Conservation (phyloP, 2,113 vertebrate genomes). For the Gymnobelideus leadbeateri region DNA sequence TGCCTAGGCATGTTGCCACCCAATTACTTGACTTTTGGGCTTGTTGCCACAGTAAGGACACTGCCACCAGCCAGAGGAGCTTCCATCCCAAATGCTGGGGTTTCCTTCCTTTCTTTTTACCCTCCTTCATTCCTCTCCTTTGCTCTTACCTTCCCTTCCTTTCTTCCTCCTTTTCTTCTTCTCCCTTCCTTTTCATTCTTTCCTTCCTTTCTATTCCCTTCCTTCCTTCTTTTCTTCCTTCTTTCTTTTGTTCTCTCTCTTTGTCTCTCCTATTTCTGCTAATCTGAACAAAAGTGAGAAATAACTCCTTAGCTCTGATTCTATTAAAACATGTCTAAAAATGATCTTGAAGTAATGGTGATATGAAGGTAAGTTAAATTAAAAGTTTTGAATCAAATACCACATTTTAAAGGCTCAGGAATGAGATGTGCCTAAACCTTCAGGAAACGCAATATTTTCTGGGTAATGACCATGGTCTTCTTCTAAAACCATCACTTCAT, state of each 20-base stretch:
- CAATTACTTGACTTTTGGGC: too few species aligned
- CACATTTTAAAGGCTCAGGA: conserved; percentile 6
- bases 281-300: background rate
- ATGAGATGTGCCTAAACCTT: background rate
- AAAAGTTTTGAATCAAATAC: background rate
- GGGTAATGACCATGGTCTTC: conserved; percentile 31
- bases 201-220: background rate
- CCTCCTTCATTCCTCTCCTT: background rate
- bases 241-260: background rate
- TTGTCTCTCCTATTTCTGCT: background rate
- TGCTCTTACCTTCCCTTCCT: too few species aligned
- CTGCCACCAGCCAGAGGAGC: too few species aligned
- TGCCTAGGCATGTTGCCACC: too few species aligned
- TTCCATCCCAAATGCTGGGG: too few species aligned
- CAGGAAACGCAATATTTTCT: background rate
- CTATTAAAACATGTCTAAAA: background rate
- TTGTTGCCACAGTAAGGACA: too few species aligned
- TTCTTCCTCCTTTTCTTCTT: background rate
- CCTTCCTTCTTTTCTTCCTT: too few species aligned
- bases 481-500: conserved; percentile 15
- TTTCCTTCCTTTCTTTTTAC: too few species aligned
- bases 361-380: background rate
- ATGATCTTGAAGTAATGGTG: background rate
- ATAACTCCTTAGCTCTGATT: background rate
- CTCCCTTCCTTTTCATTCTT: too few species aligned